These are phyloP conservation scores for Pogonocichla stellata DNA, from an alignment of 2,113 vertebrate genomes.

Conservation along the genomic window DNA sequence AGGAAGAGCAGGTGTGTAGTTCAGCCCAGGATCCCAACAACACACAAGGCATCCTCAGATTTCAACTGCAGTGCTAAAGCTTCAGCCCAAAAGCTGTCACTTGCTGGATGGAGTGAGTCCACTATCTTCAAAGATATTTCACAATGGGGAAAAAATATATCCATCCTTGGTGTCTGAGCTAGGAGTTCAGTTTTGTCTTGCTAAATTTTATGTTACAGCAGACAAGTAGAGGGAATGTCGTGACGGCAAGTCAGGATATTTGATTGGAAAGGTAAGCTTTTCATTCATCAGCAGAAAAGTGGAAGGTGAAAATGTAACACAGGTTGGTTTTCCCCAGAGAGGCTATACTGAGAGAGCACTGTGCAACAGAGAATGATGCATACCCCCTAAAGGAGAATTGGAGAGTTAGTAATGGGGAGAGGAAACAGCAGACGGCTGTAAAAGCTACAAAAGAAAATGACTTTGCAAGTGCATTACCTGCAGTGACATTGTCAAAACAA, in stretches of 20 bases:
- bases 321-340: background rate
- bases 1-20: background rate
- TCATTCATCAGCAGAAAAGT: background rate
- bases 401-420: background rate
- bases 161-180: background rate
- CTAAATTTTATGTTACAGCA: background rate
- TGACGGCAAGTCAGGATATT: background rate
- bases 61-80: background rate
- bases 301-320: background rate
- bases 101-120: background rate
- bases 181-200: background rate
- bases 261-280: background rate
- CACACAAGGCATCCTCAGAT: background rate
- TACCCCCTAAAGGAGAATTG: background rate
- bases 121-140: background rate
- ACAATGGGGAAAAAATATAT: background rate
- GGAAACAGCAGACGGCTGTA: background rate
- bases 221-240: fast-evolving
- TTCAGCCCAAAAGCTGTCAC: background rate
- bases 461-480: background rate
- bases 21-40: background rate
- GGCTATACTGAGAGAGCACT: background rate
- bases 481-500: constrained; percentile 17
- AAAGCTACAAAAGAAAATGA: background rate
- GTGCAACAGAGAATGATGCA: background rate